These are phyloP conservation scores for Heliocidaris tuberculata DNA, from an alignment of 35 echinoderm and acorn worm genomes.

Conservation along the genomic window DNA sequence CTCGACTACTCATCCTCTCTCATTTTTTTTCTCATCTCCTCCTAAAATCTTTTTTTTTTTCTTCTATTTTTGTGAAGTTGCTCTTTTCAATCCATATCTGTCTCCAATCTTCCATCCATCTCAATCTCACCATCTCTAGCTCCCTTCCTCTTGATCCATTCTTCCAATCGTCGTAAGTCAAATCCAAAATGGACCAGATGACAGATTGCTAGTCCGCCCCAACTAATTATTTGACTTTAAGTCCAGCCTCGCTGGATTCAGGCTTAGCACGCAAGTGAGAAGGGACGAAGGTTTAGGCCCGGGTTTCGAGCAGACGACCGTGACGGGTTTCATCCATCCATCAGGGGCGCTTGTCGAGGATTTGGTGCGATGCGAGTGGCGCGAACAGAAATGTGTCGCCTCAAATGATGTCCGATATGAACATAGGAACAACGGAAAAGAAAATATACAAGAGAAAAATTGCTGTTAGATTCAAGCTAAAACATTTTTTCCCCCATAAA, in stretches of 20 bases:
- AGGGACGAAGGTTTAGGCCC: not conserved
- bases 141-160: not conserved
- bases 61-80: not conserved
- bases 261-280: conserved; percentile 35
- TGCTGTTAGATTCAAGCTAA: too few relatives aligned
- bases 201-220: conserved; percentile 41
- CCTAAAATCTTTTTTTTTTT: not conserved
- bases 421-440: not conserved
- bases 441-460: too few relatives aligned
- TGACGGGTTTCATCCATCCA: conserved; percentile 27
- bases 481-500: too few relatives aligned
- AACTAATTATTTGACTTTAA: conserved; percentile 47
- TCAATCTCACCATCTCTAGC: not conserved
- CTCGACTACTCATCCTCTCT: not conserved
- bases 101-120: not conserved
- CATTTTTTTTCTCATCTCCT: not conserved
- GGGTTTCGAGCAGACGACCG: not conserved
- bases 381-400: conserved; percentile 26
- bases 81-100: not conserved
- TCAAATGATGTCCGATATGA: not conserved
- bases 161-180: conserved; percentile 7
- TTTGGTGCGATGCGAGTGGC: conserved; percentile 30
- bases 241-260: conserved; percentile 28
- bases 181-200: conserved; percentile 46
- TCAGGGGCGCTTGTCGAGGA: conserved; percentile 44